Percentiles rank a stretch among this genome's conserved stretches.
phyloP scores from a whole-genome alignment of 2,888 invertebrate genomes.

The Odontocolon sp. region DNA sequence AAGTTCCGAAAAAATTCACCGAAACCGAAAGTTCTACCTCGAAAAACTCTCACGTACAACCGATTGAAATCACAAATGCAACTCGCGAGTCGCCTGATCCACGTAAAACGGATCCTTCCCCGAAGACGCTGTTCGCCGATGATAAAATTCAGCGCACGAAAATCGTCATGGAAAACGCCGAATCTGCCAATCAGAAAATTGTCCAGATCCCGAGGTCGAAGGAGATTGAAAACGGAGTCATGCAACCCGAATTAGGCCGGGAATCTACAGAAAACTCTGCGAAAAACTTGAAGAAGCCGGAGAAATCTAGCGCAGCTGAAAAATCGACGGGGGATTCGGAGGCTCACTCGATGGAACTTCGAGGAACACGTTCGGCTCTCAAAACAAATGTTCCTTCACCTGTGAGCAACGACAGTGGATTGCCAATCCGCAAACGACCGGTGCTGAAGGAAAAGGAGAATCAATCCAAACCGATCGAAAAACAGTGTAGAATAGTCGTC shows the following conservation, averaged over 20 bases:
- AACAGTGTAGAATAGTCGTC: constrained; percentile 60
- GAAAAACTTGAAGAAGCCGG: too few species aligned
- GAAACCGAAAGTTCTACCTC: neutral
- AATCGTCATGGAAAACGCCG: neutral
- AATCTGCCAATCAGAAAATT: too few species aligned
- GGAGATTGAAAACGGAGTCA: neutral
- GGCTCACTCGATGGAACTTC: constrained; percentile 7
- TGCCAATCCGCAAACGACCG: constrained; percentile 35
- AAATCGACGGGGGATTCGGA: too few species aligned
- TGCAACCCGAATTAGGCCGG: constrained; percentile 3
- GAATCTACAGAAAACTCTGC: neutral
- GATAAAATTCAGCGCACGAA: neutral
- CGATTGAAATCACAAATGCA: neutral
- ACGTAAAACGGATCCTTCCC: neutral
- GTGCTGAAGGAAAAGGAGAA: constrained; percentile 54
- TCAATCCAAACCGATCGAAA: constrained; percentile 36
- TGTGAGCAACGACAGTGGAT: neutral
- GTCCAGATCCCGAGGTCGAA: too few species aligned
- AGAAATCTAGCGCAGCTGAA: neutral
- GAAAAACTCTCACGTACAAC: neutral
- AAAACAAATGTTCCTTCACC: constrained; percentile 3
- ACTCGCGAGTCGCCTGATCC: neutral
- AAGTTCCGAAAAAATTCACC: neutral
- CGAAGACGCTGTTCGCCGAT: neutral
- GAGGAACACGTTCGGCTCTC: constrained; percentile 24